phyloP scores from a whole-genome alignment of 1,140 invertebrate species.

The Cherax destructor region DNA sequence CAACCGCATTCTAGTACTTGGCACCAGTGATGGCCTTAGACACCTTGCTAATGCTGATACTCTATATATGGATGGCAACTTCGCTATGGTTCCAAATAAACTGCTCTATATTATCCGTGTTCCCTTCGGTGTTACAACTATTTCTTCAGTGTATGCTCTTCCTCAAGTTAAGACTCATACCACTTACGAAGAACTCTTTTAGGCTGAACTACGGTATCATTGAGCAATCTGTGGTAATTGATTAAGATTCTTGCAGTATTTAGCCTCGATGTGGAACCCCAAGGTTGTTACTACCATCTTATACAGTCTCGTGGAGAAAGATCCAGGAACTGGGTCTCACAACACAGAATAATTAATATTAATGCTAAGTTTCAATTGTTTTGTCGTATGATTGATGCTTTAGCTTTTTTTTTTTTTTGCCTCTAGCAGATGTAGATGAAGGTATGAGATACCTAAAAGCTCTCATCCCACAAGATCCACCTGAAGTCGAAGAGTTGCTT shows the following conservation, averaged over 20 bases:
- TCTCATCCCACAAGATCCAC: conserved; percentile 26
- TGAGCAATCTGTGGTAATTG: background rate
- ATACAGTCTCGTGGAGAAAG: no score
- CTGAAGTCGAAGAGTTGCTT: conserved; percentile 23
- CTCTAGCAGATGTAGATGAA: conserved; percentile 3
- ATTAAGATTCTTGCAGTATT: conserved; percentile 9
- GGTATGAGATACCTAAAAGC: background rate
- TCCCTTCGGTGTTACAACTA: conserved; percentile 19
- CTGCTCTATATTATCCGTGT: conserved; percentile 61
- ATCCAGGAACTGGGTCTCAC: no score
- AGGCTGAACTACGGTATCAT: background rate
- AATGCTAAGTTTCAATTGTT: background rate
- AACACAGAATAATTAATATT: no score
- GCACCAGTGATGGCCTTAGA: conserved; percentile 34
- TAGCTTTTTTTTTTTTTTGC: conserved; percentile 29
- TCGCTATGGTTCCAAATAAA: conserved; percentile 58
- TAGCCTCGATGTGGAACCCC: background rate
- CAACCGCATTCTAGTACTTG: conserved; percentile 65
- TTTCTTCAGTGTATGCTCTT: conserved; percentile 29
- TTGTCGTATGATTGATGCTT: background rate
- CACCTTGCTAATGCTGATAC: conserved; percentile 50
- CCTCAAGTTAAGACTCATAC: conserved; percentile 64
- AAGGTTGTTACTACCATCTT: background rate
- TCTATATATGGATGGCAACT: conserved; percentile 61
- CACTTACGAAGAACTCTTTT: conserved; percentile 25